Evolutionary conservation across 2,797 vertebrate genomes (phyloP).

Genomic region (Nyctibius grandis): DNA sequence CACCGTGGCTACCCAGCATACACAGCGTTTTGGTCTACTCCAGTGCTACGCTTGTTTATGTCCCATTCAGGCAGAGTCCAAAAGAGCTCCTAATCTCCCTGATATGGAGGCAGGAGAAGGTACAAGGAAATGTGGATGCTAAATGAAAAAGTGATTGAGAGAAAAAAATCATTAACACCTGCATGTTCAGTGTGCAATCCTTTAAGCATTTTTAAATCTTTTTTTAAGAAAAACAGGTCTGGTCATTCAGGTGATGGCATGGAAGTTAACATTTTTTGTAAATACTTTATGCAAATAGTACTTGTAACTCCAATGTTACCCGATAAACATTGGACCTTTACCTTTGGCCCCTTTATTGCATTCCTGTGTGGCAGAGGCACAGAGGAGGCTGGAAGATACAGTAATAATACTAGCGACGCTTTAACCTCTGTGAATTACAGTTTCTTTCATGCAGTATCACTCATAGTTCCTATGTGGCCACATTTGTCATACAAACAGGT

Average conservation of each 20-base stretch:
- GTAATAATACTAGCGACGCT: neutral
- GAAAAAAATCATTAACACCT: neutral
- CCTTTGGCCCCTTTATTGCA: neutral
- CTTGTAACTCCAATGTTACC: neutral
- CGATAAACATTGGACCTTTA: accelerated
- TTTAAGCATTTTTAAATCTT: neutral
- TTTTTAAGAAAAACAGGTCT: neutral
- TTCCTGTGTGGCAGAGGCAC: neutral
- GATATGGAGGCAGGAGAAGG: neutral
- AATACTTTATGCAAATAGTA: neutral
- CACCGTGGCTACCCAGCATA: neutral
- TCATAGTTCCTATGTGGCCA: neutral
- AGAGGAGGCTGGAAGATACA: neutral
- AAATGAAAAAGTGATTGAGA: neutral
- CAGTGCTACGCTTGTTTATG: neutral
- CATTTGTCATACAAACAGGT: neutral
- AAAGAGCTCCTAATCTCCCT: neutral
- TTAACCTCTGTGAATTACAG: neutral
- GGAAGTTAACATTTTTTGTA: neutral
- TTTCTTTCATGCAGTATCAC: neutral
- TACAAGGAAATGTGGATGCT: neutral
- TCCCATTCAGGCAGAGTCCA: neutral
- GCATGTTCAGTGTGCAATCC: neutral
- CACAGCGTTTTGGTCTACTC: neutral
- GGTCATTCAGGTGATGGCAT: neutral